Percentiles rank a stretch among this genome's conserved stretches.
phyloP scores from a whole-genome alignment of 2,888 invertebrate species.

The Caenorhabditis panamensis region DNA sequence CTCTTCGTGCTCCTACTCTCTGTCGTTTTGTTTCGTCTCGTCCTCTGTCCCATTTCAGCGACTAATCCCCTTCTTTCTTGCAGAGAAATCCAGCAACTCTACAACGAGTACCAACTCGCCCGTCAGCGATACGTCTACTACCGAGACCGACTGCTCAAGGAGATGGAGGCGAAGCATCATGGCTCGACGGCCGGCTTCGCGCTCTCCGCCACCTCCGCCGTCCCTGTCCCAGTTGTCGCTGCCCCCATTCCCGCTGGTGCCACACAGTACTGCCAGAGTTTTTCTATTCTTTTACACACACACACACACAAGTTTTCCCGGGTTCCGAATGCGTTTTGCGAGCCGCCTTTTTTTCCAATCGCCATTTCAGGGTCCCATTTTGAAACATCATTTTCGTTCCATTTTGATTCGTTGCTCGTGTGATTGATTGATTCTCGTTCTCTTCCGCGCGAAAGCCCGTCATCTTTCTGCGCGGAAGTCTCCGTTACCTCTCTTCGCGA shows the following conservation, averaged over 20 bases:
- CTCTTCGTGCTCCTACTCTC: background rate
- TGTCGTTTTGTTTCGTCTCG: background rate
- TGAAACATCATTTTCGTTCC: slow-evolving; percentile 3
- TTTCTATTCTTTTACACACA: slow-evolving; percentile 20
- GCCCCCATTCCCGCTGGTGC: slow-evolving; percentile 39
- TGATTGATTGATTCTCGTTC: background rate
- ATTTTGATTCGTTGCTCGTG: background rate
- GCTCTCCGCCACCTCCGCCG: slow-evolving; percentile 29
- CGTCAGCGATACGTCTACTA: slow-evolving; percentile 79
- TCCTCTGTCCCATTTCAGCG: slow-evolving; percentile 34
- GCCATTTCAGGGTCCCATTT: slow-evolving; percentile 12
- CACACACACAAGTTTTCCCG: slow-evolving; percentile 10
- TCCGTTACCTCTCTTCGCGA: background rate
- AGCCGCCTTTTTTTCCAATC: slow-evolving; percentile 4
- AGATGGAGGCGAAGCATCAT: slow-evolving; percentile 71
- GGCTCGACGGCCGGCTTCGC: slow-evolving; percentile 55
- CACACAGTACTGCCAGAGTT: slow-evolving; percentile 55
- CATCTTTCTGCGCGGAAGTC: slow-evolving; percentile 1
- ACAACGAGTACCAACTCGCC: slow-evolving; percentile 78
- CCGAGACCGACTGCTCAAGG: slow-evolving; percentile 78
- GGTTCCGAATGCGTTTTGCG: slow-evolving; percentile 1
- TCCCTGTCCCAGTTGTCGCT: slow-evolving; percentile 38
- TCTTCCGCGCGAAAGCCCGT: slow-evolving; percentile 8
- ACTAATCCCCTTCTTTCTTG: slow-evolving; percentile 19
- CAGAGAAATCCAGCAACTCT: slow-evolving; percentile 78